Evolutionary conservation across 2,113 vertebrate species (phyloP).

Genomic region (Neofelis nebulosa): DNA sequence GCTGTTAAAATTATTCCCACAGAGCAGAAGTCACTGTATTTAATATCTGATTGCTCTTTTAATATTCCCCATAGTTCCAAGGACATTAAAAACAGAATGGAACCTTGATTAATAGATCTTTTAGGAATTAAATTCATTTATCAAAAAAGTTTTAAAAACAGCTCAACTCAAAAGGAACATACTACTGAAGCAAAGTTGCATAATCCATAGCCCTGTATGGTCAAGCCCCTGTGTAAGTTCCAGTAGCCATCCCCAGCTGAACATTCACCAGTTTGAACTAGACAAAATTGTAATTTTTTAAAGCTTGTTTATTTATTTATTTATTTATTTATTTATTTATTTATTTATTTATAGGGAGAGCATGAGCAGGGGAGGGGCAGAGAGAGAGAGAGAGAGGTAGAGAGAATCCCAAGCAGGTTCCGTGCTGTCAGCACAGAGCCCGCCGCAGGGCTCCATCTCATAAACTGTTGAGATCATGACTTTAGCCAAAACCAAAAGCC

Average conservation of each 20-base stretch:
- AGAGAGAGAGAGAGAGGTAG: no score
- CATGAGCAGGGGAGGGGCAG: no score
- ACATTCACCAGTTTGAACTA: not conserved
- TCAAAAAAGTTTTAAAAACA: not conserved
- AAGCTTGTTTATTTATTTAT: no score
- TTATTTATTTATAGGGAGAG: no score
- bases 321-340: no score
- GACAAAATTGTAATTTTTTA: not conserved
- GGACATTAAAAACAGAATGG: not conserved
- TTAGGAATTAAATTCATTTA: constrained; percentile 23
- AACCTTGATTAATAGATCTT: not conserved
- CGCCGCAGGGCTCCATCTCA: no score
- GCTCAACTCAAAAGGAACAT: not conserved
- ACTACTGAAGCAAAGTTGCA: not conserved
- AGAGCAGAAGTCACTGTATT: not conserved
- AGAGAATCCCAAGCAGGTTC: no score
- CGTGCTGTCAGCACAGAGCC: no score
- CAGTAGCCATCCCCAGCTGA: not conserved
- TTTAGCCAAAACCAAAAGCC: no score
- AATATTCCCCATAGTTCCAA: not conserved
- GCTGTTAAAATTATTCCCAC: not conserved
- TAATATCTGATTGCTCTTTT: not conserved
- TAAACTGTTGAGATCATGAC: no score
- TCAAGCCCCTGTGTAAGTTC: not conserved
- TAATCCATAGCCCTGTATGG: not conserved